Base-by-base conservation (phyloP, 2,113 vertebrate genomes). In the Apodemus speciosus region DNA sequence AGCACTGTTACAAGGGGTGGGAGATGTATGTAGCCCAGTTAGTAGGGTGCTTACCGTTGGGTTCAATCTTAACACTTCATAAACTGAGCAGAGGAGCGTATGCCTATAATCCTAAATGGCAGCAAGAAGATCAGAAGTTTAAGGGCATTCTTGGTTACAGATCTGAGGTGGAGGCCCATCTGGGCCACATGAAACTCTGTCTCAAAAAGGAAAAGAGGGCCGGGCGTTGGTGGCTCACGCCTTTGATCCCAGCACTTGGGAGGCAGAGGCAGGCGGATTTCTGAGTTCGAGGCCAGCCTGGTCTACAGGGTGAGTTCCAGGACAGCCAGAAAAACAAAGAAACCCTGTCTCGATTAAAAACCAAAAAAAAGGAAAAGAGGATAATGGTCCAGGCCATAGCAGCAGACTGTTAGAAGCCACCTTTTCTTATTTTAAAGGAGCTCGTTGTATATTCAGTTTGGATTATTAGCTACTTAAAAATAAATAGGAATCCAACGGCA, bases 371-470 rank as follows among this genome's bases (percentile, higher is more conserved):
- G 35, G 20, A 32, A 6, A 15, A 71, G 43, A 35, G 18, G 32
- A 15, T 6, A 49, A 16, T 30, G 56, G 9, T 40, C n/a, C 27
- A 84, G 51, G 40, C 49, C 35, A 43, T 40, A 30, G 10, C 80
- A 40, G 32, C 21, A 81, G 68, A 80, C 56, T 46, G 40, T 38
- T 88, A 85, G n/a, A 40, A 89, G 30, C 23, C 38, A 90, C 20
- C 3, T 75, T 75, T 5, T 90, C 56, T 95, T 18, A 81, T 83
- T 46, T 77, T 81, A 79, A 32, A 56, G 79, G 85, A 66, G 93
- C 62, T 86, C 27, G 60, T 84, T 72, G 23, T 25, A 8, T 84
- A 40, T 94, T 93, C 64, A 86, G 71, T 90, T 30, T 93, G 32
- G 40, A 53, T 89, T 90, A 6, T 85, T 80, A 88, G 68, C 46